These are phyloP conservation scores for Trichopria drosophilae DNA, from an alignment of 2,888 invertebrate genomes.

Conservation along the genomic window DNA sequence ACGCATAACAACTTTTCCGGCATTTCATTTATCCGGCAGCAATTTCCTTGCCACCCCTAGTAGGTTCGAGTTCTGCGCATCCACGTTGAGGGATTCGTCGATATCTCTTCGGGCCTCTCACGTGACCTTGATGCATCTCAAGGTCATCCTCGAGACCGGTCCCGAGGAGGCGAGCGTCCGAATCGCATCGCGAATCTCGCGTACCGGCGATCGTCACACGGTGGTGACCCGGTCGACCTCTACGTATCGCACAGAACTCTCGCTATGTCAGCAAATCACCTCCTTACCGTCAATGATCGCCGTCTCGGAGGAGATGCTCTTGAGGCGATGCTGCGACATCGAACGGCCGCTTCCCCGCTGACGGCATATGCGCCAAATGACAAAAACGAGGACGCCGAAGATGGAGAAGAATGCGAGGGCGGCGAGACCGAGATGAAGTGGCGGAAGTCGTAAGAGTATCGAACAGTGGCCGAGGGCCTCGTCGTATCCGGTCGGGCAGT, in stretches of 20 bases:
- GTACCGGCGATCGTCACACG: slow-evolving; percentile 69
- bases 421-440: slow-evolving; percentile 67
- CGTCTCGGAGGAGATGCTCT: slow-evolving; percentile 80
- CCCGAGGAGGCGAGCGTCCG: too few species aligned
- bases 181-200: slow-evolving; percentile 29
- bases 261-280: slow-evolving; percentile 94
- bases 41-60: too few species aligned
- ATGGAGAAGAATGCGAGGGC: slow-evolving; percentile 57
- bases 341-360: slow-evolving; percentile 74
- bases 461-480: slow-evolving; percentile 80
- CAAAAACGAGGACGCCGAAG: slow-evolving; percentile 48
- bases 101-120: too few species aligned
- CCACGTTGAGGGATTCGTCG: too few species aligned
- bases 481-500: slow-evolving; percentile 65
- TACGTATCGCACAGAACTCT: slow-evolving; percentile 91
- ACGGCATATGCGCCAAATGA: slow-evolving; percentile 61
- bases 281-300: slow-evolving; percentile 84
- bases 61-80: too few species aligned
- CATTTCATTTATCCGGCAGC: too few species aligned
- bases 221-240: slow-evolving; percentile 89
- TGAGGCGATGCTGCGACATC: slow-evolving; percentile 77
- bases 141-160: too few species aligned
- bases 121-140: too few species aligned
- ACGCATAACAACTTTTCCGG: slow-evolving; percentile 15
- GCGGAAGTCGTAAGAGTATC: slow-evolving; percentile 74